Evolutionary conservation across 64 coral and sea anemone species (phyloP), one percentile per base, ranked within the genome.

Genomic region (Stylophora pistillata): DNA sequence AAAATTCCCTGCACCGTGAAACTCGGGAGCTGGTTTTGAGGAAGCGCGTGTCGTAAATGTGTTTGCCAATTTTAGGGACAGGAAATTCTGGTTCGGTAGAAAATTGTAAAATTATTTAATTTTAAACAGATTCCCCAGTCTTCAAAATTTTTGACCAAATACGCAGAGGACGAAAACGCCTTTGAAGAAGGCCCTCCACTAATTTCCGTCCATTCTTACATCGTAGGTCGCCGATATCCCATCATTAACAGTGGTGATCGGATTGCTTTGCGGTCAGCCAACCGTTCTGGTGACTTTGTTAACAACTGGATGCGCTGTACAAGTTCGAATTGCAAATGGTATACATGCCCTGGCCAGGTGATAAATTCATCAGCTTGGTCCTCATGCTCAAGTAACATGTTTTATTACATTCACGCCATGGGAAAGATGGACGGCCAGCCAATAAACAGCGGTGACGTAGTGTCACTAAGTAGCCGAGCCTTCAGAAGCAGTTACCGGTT

Each of bases 241-340:
- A 58, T 91, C 14, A 86, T 91, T 14, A 69, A 91, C 15, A 91
- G 89, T 11, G 89, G 89, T 10, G 55, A 91, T 20, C 21, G 7
- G 0, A 91, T 91, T 56, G 72, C 89, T 15, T 69, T 91, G 57
- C 61, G 81, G 6, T 27, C 52, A 25, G 33, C 79, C 20, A 85
- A 91, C 73, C 12, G 57, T 14, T 89, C 87, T 52, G 58, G 89
- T 14, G 66, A 18, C n/a, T 69, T 57, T 12, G 0, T 14, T 0
- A 55, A 58, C 15, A 56, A 79, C 12, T 91, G 82, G 79, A 4
- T 91, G 18, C 52, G 16, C 27, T 85, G 76, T 55, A 0, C 9
- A 15, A 61, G 71, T 0, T 64, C 56, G 16, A n/a, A 34, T 58
- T 91, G 81, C 13, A 0, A 0, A 0, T 84, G 4, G 27, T 17